Conservation (phyloP, 2,113 vertebrate species). For the Amblyornis subalaris region DNA sequence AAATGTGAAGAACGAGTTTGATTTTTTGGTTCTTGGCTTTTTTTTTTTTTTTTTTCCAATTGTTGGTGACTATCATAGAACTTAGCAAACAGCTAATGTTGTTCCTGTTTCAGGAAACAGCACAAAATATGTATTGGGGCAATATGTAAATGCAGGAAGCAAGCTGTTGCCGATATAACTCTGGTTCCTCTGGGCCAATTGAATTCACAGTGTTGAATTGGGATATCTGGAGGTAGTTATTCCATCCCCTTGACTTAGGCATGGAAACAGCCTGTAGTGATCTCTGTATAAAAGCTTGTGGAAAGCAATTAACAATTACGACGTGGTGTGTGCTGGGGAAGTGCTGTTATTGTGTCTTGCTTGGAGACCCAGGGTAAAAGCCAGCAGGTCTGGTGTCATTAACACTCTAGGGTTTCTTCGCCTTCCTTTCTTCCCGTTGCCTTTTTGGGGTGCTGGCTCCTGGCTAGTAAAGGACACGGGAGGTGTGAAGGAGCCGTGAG, state of each 20-base stretch:
- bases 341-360: neutral
- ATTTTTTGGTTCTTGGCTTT: fast-evolving
- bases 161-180: neutral
- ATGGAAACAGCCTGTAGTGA: neutral
- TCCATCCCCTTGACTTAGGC: neutral
- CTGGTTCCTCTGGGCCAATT: neutral
- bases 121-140: neutral
- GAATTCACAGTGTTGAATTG: neutral
- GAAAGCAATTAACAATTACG: neutral
- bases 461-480: fast-evolving
- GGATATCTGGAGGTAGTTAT: neutral
- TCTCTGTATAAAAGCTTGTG: neutral
- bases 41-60: neutral
- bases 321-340: neutral
- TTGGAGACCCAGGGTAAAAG: neutral
- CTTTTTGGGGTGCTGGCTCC: neutral
- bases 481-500: neutral
- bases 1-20: neutral
- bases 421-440: neutral
- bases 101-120: neutral
- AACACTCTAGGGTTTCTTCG: neutral
- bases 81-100: neutral
- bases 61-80: neutral
- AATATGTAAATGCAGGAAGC: neutral
- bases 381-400: neutral